Percentiles rank a stretch among this genome's conserved stretches.
Evolutionary conservation across 1,140 invertebrate species (phyloP).

Genomic region (Melanaphis sacchari): DNA sequence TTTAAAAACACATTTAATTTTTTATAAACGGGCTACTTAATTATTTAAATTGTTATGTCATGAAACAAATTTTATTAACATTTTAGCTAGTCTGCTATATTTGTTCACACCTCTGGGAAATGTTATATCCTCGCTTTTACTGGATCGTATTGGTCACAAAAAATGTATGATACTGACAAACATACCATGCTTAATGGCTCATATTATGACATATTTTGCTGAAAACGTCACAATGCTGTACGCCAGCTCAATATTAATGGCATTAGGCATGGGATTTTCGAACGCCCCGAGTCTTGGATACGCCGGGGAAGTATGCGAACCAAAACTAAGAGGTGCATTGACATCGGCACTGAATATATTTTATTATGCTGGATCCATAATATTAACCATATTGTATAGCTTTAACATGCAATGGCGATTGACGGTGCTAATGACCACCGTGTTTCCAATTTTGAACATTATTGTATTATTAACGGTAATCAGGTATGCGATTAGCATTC

Average conservation of each 20-base stretch:
- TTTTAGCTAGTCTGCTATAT: conserved; percentile 59
- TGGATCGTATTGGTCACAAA: conserved; percentile 59
- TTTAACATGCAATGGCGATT: conserved; percentile 52
- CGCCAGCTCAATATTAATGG: conserved; percentile 59
- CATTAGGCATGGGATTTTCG: conserved; percentile 65
- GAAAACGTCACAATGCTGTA: conserved; percentile 53
- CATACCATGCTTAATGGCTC: conserved; percentile 58
- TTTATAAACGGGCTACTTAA: not conserved
- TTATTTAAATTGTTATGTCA: not conserved
- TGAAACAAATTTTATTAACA: not conserved
- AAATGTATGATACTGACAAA: conserved; percentile 60
- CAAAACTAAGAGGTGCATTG: conserved; percentile 44
- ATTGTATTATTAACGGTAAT: conserved; percentile 47
- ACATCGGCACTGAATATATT: conserved; percentile 30
- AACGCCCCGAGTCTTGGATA: conserved; percentile 66
- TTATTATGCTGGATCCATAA: conserved; percentile 37
- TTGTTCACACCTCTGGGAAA: conserved; percentile 59
- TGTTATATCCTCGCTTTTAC: conserved; percentile 48
- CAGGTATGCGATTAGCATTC: not conserved
- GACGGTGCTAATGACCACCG: conserved; percentile 50
- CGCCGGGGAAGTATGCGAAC: conserved; percentile 67
- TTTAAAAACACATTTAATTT: not conserved
- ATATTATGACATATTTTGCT: conserved; percentile 58
- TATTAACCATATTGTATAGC: not conserved
- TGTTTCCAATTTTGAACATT: conserved; percentile 58